Conservation (phyloP, 64 coral and sea anemone species). For the Pachyseris speciosa region DNA sequence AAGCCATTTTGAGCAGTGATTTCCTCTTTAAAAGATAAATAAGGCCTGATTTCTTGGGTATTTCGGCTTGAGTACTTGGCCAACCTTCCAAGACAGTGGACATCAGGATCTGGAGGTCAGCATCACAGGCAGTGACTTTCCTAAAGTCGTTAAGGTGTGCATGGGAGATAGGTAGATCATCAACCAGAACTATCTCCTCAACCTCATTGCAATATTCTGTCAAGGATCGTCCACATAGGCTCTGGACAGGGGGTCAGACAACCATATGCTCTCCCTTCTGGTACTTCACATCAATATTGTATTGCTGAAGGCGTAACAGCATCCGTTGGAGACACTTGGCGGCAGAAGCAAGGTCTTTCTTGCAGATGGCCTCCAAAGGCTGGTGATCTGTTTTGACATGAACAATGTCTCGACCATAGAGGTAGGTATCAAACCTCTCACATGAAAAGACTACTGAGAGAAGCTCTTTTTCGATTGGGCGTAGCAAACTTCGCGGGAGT, state of each 20-base stretch:
- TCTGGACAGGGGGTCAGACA: constrained; percentile 33
- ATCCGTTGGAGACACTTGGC: constrained; percentile 53
- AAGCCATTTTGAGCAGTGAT: too few relatives aligned
- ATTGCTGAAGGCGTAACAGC: constrained; percentile 43
- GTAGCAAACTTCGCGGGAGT: constrained; percentile 25
- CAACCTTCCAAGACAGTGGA: constrained; percentile 58
- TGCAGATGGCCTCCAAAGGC: constrained; percentile 26
- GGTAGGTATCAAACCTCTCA: constrained; percentile 40
- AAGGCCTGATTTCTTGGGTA: constrained; percentile 33
- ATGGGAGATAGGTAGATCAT: constrained; percentile 58
- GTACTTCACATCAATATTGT: constrained; percentile 47
- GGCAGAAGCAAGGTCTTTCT: constrained; percentile 36
- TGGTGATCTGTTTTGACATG: constrained; percentile 52
- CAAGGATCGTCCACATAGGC: constrained; percentile 21
- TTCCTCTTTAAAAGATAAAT: too few relatives aligned
- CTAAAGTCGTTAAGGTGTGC: constrained; percentile 23
- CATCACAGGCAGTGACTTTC: constrained; percentile 32
- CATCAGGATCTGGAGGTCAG: constrained; percentile 22
- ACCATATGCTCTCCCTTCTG: constrained; percentile 33
- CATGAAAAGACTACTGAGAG: constrained; percentile 48
- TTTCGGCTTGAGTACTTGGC: constrained; percentile 33
- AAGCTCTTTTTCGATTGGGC: constrained; percentile 58
- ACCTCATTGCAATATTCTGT: constrained; percentile 33
- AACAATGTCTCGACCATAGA: constrained; percentile 49
- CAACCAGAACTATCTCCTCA: constrained; percentile 39